A percentile compares a stretch with the other conserved stretches of the same genome.
phyloP scores from a whole-genome alignment of 2,113 vertebrate genomes.

The Oreochromis spilurus region DNA sequence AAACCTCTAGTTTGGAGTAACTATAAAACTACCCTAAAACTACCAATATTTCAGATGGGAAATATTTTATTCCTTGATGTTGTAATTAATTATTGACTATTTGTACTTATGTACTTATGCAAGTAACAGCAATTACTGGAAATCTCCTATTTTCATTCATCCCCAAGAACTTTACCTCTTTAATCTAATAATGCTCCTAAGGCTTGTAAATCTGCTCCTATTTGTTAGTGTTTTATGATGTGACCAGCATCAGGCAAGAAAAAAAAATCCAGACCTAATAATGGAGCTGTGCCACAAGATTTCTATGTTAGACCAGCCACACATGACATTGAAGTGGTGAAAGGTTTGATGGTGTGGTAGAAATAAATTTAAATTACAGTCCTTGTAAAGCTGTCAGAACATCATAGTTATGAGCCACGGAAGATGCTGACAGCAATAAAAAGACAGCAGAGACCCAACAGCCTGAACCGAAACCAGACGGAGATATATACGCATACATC shows the following conservation, averaged over 20 bases:
- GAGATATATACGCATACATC: neutral
- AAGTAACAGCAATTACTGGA: neutral
- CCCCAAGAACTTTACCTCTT: neutral
- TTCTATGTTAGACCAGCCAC: neutral
- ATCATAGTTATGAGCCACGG: constrained; percentile 40
- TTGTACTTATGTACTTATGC: accelerated
- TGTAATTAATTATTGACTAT: neutral
- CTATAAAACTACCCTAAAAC: neutral
- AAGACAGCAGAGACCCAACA: constrained; percentile 6
- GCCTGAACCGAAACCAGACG: neutral
- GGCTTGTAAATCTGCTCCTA: constrained; percentile 5
- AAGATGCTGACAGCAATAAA: constrained; percentile 53
- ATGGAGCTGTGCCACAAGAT: constrained; percentile 25
- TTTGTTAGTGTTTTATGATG: constrained; percentile 17
- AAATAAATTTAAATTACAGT: constrained; percentile 51
- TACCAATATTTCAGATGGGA: neutral
- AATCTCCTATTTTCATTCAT: neutral
- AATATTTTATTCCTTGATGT: neutral
- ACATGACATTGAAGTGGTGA: neutral
- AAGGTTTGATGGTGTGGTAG: constrained; percentile 24
- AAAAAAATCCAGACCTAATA: constrained; percentile 43
- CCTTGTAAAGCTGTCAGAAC: constrained; percentile 50
- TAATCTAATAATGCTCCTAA: constrained; percentile 17
- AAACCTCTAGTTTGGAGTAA: neutral
- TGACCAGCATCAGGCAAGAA: neutral